Conservation (phyloP, 92 coral and sea anemone species). For the Epizoanthus illoricatus region DNA sequence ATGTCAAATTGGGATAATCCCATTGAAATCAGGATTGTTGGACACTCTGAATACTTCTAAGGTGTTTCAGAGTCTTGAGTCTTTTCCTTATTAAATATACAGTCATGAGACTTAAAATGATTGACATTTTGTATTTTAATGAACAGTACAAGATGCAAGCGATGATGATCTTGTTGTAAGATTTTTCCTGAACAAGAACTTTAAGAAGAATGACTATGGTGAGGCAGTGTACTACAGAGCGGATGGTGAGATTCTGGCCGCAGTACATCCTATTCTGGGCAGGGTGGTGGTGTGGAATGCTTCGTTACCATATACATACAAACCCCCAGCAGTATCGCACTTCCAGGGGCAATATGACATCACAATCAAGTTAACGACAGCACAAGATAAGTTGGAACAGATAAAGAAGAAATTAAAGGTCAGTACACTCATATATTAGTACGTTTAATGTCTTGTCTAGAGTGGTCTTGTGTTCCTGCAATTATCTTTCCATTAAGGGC, state of each 20-base stretch:
- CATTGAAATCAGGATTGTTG: too few species aligned
- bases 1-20: too few species aligned
- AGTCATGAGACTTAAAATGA: background rate
- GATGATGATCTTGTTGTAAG: slow-evolving; percentile 63
- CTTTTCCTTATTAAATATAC: background rate
- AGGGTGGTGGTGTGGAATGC: slow-evolving; percentile 86
- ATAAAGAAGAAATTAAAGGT: slow-evolving; percentile 60
- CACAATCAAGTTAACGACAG: slow-evolving; percentile 65
- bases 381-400: slow-evolving; percentile 65
- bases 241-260: slow-evolving; percentile 76
- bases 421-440: background rate
- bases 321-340: slow-evolving; percentile 93
- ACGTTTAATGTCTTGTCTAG: background rate
- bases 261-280: slow-evolving; percentile 75
- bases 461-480: background rate
- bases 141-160: slow-evolving; percentile 41
- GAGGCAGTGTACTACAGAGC: slow-evolving; percentile 79
- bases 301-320: slow-evolving; percentile 64
- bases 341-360: slow-evolving; percentile 76
- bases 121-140: background rate
- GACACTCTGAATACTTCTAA: too few species aligned
- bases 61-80: too few species aligned
- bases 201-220: slow-evolving; percentile 92
- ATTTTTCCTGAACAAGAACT: slow-evolving; percentile 68
- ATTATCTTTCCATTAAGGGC: too few species aligned